Base-by-base conservation (phyloP, 2,888 invertebrate genomes). In the Aquatica leii region DNA sequence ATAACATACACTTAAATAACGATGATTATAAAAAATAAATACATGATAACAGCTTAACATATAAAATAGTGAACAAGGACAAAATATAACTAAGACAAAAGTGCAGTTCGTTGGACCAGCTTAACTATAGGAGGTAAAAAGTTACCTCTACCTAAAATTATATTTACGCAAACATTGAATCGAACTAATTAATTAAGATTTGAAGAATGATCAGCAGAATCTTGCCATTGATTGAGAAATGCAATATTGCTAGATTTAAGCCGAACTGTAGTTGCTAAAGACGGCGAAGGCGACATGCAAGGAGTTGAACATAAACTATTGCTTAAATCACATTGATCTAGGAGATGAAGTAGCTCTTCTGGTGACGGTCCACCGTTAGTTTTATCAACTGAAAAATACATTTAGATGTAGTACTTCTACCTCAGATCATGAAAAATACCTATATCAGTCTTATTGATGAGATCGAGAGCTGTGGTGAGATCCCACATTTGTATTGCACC, bases 401-500 rank as follows among this genome's bases (percentile, higher is more conserved):
- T 37, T 53, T 37, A 60, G n/a, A n/a, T n/a, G n/a, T n/a, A n/a
- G n/a, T n/a, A n/a, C n/a, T n/a, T n/a, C n/a, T n/a, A n/a, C n/a
- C n/a, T n/a, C n/a, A n/a, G n/a, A n/a, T n/a, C n/a, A n/a, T n/a
- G n/a, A n/a, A n/a, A n/a, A n/a, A n/a, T 58, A 84, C 84, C 82
- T 77, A 81, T 79, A 71, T 83, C 83, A 73, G 82, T 82, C 79
- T 83, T 83, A 75, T 84, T 82, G 12, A 88, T 86, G 69, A 92
- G 86, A 82, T 97, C 95, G 55, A 98, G 84, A 11, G 96, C 97
- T 8, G 96, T 98, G 11, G 97, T 97, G 65, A 99, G 86, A 84
- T 99, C 98, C 98, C 98, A 99, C 93, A 98, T 95, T 83, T 97
- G 97, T 65, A 97, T 91, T 41, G 93, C 92, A 50, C 97, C 97